Evolutionary conservation across 2,888 invertebrate species (phyloP), one percentile per base, ranked within the genome.

Genomic region (Drosophila mayaguana): DNA sequence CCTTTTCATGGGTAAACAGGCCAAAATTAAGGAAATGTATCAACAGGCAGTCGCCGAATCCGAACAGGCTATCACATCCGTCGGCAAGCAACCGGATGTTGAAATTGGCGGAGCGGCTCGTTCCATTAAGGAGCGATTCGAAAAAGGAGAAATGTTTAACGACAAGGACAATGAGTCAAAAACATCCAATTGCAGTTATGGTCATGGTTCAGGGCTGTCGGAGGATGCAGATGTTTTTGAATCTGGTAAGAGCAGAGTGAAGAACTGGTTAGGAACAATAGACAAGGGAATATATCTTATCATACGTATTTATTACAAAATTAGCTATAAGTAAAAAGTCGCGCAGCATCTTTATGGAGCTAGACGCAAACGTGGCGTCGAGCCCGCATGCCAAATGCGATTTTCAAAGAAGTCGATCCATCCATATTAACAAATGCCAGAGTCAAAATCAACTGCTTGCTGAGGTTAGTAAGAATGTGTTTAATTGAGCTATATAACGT

Each of bases 21-120:
- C 96, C 0, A 97, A 97, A 90, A 96, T 98, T 93, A 98, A 97
- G 91, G 97, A 97, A 90, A 95, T 97, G 94, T 98, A 98, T 91
- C 97, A 98, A 90, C 97, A 97, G 90, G 97, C 97, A 0, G 96
- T 97, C 0, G 95, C 95, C 82, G 97, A 96, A 85, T 96, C 96
- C 69, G 97, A 96, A 91, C 95, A 95, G 87, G 93, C 94, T 93
- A 82, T 94, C 12, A 94, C 94, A 0, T 94, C 95, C 48, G 89
- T 94, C 0, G 94, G 94, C 9, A 95, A 94, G 83, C 94, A 91
- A 20, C 90, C 92, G 3, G 93, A 93, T 70, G 91, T 94, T 18
- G 93, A 94, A 66, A 91, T 93, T 66, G 93, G 94, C n/a, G 95
- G 94, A 62, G 94, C 94, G 59, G 93, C 95, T 0, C 94, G 94